phyloP scores from a whole-genome alignment of 2,113 vertebrate genomes.

The Hyla sarda region DNA sequence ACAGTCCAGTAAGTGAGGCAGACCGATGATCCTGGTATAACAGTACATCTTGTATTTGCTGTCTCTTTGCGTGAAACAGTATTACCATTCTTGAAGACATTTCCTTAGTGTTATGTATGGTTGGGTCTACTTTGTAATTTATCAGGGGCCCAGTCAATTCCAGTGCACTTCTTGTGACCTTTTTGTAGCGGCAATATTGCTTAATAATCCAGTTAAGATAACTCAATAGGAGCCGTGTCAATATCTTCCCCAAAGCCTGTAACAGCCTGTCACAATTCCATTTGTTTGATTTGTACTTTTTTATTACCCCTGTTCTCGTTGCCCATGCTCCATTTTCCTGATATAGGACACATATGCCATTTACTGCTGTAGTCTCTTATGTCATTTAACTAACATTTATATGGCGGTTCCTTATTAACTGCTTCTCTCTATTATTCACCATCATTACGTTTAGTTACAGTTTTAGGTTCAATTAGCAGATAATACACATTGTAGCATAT shows the following conservation, averaged over 20 bases:
- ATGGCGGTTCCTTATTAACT: background rate
- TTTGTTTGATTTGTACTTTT: slow-evolving; percentile 27
- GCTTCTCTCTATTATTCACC: background rate
- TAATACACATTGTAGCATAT: background rate
- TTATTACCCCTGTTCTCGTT: background rate
- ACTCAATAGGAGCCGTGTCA: slow-evolving; percentile 15
- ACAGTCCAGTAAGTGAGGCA: background rate
- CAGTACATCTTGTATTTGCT: background rate
- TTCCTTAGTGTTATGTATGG: background rate
- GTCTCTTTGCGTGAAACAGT: background rate
- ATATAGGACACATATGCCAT: slow-evolving; percentile 1
- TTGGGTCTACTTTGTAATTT: background rate
- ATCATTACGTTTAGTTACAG: background rate
- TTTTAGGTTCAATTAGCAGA: background rate
- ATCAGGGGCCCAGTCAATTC: background rate
- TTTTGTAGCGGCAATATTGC: background rate
- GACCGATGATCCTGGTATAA: background rate
- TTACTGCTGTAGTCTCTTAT: slow-evolving; percentile 19
- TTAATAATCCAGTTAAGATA: slow-evolving; percentile 15
- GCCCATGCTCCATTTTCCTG: background rate
- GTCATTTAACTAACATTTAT: background rate
- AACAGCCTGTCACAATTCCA: slow-evolving; percentile 15
- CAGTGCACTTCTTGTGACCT: slow-evolving; percentile 17
- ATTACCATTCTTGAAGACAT: background rate
- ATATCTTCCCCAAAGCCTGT: background rate